Percentiles rank a stretch among this genome's conserved stretches.
Conservation (phyloP, 2,888 invertebrate species). For the Andrena trimmerana region DNA sequence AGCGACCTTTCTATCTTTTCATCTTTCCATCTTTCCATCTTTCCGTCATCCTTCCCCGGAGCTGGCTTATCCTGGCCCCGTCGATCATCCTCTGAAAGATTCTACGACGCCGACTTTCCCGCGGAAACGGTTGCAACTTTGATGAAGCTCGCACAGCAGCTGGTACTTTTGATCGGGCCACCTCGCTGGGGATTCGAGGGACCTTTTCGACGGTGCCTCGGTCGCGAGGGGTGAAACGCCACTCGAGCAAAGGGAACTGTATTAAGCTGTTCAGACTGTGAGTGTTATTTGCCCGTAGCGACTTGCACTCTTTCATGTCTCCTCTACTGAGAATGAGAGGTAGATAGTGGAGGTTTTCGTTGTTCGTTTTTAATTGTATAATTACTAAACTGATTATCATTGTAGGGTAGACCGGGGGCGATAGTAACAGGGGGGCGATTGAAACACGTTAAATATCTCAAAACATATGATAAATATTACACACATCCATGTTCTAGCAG, state of each 20-base stretch:
- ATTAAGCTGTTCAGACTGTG: constrained; percentile 18
- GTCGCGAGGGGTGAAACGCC: not conserved
- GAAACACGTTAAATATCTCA: too few species aligned
- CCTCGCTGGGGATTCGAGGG: constrained; percentile 19
- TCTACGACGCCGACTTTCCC: constrained; percentile 3
- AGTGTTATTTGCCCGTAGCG: constrained; percentile 13
- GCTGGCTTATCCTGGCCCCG: constrained; percentile 17
- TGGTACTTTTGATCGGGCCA: constrained; percentile 22
- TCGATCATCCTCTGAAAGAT: constrained; percentile 33
- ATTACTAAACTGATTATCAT: too few species aligned
- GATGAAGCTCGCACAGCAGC: constrained; percentile 29
- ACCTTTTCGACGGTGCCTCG: not conserved
- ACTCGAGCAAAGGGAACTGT: not conserved
- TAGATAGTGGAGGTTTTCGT: too few species aligned
- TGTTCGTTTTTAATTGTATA: too few species aligned
- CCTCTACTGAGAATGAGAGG: too few species aligned
- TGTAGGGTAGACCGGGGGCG: too few species aligned
- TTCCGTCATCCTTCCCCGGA: not conserved
- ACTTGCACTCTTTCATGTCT: not conserved
- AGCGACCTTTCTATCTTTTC: not conserved
- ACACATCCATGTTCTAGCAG: too few species aligned
- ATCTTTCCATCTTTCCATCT: too few species aligned
- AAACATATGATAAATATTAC: too few species aligned
- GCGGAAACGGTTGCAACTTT: constrained; percentile 33
- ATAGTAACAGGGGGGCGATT: too few species aligned